Conservation (phyloP, 37 sponge, comb jelly and placozoan genomes). For the Halichondria panicea region DNA sequence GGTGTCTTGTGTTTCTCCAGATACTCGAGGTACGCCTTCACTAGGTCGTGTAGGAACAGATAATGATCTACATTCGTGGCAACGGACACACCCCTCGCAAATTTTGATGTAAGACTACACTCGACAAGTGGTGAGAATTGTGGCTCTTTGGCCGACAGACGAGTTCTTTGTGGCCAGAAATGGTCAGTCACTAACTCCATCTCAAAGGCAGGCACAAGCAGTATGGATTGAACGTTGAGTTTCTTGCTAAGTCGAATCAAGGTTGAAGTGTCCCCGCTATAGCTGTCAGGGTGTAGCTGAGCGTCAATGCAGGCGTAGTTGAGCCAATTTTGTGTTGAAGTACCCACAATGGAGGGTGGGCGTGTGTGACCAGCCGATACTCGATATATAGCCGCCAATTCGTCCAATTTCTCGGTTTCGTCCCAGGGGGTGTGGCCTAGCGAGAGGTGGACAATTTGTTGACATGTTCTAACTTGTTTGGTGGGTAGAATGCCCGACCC, state of each 20-base stretch:
- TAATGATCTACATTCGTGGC: constrained; percentile 89
- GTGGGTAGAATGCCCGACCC: too few species aligned
- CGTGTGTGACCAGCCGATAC: constrained; percentile 45
- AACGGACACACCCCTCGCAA: constrained; percentile 71
- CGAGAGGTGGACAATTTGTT: constrained; percentile 32
- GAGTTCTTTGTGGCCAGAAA: constrained; percentile 64
- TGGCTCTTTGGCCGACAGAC: neutral
- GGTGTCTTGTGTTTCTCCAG: constrained; percentile 53
- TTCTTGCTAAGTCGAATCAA: constrained; percentile 40
- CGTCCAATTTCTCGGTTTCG: neutral
- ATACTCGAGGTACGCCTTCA: constrained; percentile 78
- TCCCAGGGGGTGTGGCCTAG: constrained; percentile 22
- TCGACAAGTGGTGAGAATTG: constrained; percentile 52
- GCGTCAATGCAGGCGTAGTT: constrained; percentile 65
- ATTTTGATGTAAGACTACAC: constrained; percentile 67
- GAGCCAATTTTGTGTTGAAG: constrained; percentile 61
- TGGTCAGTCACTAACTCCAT: constrained; percentile 74
- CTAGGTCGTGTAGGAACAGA: constrained; percentile 88
- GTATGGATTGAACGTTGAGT: constrained; percentile 49
- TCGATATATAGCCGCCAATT: constrained; percentile 57
- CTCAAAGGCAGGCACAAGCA: constrained; percentile 64
- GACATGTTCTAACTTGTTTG: constrained; percentile 53
- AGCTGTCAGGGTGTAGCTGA: constrained; percentile 25
- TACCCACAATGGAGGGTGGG: constrained; percentile 33
- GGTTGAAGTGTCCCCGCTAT: neutral